Evolutionary conservation across 2,888 invertebrate genomes (phyloP).

Genomic region (Rambutsinella grinnellia): DNA sequence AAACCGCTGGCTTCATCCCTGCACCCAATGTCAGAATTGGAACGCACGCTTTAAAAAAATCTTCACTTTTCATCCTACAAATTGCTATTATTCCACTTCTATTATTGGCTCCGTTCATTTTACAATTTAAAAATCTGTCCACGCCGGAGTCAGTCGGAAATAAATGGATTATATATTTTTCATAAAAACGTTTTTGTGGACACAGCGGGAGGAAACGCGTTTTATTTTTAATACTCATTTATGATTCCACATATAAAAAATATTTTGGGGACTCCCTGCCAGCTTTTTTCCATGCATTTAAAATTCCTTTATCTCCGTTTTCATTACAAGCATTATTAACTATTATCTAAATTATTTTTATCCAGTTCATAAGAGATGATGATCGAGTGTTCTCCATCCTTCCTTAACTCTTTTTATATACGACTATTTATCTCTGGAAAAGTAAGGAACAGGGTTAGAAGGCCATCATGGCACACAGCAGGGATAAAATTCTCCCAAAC

Average conservation of each 20-base stretch:
- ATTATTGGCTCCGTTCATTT: too few species aligned
- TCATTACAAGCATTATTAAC: constrained; percentile 30
- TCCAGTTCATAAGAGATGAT: constrained; percentile 45
- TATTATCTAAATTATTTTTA: constrained; percentile 51
- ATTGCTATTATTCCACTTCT: too few species aligned
- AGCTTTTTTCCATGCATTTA: constrained; percentile 67
- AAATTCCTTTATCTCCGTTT: constrained; percentile 65
- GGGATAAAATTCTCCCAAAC: too few species aligned
- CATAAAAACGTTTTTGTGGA: constrained; percentile 56
- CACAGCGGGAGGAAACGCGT: constrained; percentile 65
- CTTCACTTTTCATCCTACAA: too few species aligned
- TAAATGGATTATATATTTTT: too few species aligned
- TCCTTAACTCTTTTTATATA: constrained; percentile 28
- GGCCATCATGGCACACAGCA: constrained; percentile 46
- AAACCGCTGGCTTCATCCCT: too few species aligned
- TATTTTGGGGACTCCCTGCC: constrained; percentile 67
- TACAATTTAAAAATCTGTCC: constrained; percentile 35
- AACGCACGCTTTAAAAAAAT: background rate
- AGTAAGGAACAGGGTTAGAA: constrained; percentile 39
- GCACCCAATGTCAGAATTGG: background rate
- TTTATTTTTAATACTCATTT: constrained; percentile 20
- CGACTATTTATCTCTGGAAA: constrained; percentile 31
- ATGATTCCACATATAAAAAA: constrained; percentile 40
- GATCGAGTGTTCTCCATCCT: too few species aligned
- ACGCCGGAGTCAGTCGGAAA: too few species aligned